These are phyloP conservation scores for Oxycera nigricornis DNA, from an alignment of 2,888 invertebrate genomes.

Conservation along the genomic window DNA sequence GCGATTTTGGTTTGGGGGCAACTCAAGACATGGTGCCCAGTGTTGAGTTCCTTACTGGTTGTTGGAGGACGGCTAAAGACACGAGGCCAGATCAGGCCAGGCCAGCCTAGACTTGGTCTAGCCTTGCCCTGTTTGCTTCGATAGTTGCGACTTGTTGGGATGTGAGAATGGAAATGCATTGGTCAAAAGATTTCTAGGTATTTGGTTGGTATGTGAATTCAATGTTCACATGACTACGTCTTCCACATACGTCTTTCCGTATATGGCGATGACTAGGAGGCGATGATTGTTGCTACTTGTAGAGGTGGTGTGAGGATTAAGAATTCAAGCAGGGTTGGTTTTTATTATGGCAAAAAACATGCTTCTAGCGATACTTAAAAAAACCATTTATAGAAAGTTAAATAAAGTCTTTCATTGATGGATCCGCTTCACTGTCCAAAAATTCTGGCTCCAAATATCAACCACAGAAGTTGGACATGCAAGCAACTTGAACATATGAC, in stretches of 20 bases:
- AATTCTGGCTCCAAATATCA: too few relatives aligned
- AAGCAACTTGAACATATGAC: too few relatives aligned
- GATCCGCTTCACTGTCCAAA: too few relatives aligned
- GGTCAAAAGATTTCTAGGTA: slow-evolving; percentile 34
- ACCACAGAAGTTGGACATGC: too few relatives aligned
- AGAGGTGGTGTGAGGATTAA: slow-evolving; percentile 31
- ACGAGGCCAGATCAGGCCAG: not conserved
- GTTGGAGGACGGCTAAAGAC: not conserved
- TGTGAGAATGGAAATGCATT: slow-evolving; percentile 31
- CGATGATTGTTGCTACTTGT: slow-evolving; percentile 35
- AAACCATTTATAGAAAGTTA: too few relatives aligned
- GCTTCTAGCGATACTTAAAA: too few relatives aligned
- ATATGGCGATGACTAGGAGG: slow-evolving; percentile 26
- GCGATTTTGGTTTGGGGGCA: not conserved
- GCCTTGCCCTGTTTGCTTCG: slow-evolving; percentile 30
- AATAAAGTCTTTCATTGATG: too few relatives aligned
- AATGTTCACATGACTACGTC: slow-evolving; percentile 34
- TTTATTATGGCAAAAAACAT: too few relatives aligned
- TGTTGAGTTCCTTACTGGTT: slow-evolving; percentile 2
- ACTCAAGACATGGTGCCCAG: slow-evolving; percentile 16
- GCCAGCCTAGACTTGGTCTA: slow-evolving; percentile 25
- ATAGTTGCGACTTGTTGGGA: not conserved
- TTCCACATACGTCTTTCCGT: slow-evolving; percentile 30
- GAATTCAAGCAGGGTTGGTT: not conserved
- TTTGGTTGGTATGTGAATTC: slow-evolving; percentile 37